phyloP scores from a whole-genome alignment of 2,888 invertebrate species.

The Agrotis ipsilon region DNA sequence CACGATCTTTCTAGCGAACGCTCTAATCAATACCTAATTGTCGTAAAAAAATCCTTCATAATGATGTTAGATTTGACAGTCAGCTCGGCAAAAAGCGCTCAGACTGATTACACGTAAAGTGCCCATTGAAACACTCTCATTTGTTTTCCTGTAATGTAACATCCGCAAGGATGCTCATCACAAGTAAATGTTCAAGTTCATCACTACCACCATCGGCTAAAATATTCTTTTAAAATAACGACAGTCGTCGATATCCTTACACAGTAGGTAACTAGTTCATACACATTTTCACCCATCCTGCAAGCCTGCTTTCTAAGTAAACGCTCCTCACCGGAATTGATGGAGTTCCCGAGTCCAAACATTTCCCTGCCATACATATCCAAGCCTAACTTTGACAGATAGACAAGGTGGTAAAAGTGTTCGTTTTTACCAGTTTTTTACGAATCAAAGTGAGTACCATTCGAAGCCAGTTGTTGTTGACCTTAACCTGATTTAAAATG shows the following conservation, averaged over 20 bases:
- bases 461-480: conserved; percentile 73
- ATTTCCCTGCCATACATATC: conserved; percentile 1
- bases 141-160: no score
- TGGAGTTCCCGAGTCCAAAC: neutral
- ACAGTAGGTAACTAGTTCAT: neutral
- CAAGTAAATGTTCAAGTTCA: no score
- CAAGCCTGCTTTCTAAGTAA: neutral
- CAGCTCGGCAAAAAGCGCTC: no score
- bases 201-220: neutral
- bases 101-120: no score
- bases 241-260: neutral
- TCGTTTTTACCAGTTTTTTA: conserved; percentile 29
- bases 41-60: no score
- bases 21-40: no score
- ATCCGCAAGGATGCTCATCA: no score
- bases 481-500: conserved; percentile 91
- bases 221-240: neutral
- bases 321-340: neutral
- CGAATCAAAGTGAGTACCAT: conserved; percentile 57
- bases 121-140: no score
- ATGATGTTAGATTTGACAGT: no score
- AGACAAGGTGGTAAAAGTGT: conserved; percentile 36
- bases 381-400: conserved; percentile 24
- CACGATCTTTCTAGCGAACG: no score
- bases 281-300: neutral